Conservation (phyloP, 2,113 vertebrate genomes). For the Rhagologus leucostigma region DNA sequence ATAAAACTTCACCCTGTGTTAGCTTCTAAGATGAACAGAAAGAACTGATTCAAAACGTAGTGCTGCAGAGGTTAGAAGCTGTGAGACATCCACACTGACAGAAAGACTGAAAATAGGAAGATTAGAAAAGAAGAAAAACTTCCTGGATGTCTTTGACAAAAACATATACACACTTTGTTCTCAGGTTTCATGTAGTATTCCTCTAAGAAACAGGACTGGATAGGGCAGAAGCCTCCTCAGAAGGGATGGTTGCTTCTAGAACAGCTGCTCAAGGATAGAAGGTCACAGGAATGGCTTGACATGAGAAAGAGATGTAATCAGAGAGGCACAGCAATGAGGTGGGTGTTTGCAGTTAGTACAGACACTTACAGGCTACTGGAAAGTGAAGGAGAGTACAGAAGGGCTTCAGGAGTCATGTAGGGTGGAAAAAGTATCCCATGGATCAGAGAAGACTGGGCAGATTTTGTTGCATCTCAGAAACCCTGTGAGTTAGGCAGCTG, state of each 20-base stretch:
- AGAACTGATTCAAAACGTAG: neutral
- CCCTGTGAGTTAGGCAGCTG: neutral
- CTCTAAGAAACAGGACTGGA: neutral
- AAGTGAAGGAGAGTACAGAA: neutral
- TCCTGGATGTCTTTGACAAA: neutral
- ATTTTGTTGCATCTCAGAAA: neutral
- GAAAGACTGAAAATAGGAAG: neutral
- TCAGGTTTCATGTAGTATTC: neutral
- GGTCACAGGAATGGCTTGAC: neutral
- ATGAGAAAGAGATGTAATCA: neutral
- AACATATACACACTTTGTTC: neutral
- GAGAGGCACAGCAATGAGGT: neutral
- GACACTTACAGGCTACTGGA: neutral
- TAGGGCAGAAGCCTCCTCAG: neutral
- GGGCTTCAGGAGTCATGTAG: neutral
- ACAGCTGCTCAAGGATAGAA: neutral
- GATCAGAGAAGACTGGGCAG: neutral
- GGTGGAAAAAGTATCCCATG: neutral
- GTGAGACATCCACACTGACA: accelerated
- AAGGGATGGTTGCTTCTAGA: neutral
- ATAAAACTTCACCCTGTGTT: neutral
- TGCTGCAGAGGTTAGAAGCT: neutral
- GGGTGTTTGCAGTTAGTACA: neutral
- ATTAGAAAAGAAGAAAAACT: neutral
- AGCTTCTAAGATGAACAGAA: neutral